Percentiles rank a stretch among this genome's conserved stretches.
Evolutionary conservation across 2,113 vertebrate genomes (phyloP).

Genomic region (Myrmecobius fasciatus): DNA sequence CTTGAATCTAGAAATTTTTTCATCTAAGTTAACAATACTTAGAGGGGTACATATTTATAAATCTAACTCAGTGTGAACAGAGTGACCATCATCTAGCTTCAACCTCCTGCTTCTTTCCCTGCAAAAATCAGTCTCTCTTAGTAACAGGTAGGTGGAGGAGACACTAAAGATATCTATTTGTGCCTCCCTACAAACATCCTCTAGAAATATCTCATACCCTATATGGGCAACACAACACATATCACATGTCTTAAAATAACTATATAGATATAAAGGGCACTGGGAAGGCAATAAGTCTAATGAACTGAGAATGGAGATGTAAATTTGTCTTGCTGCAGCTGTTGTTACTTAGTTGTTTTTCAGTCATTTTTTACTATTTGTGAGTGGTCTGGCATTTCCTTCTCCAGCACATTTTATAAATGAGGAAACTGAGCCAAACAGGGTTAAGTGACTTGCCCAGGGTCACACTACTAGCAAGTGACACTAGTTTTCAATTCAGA

Average conservation of each 20-base stretch:
- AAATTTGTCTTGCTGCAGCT: not conserved
- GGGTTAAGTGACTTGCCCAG: not conserved
- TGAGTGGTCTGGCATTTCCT: too few relatives aligned
- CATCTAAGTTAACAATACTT: too few relatives aligned
- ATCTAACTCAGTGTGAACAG: too few relatives aligned
- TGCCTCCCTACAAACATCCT: not conserved
- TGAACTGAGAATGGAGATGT: not conserved
- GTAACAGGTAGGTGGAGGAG: too few relatives aligned
- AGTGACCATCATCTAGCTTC: too few relatives aligned
- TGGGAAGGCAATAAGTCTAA: not conserved
- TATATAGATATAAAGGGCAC: not conserved
- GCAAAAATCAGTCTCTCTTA: too few relatives aligned
- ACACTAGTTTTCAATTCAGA: not conserved
- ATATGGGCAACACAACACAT: not conserved
- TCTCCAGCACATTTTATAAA: too few relatives aligned
- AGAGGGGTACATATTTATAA: too few relatives aligned
- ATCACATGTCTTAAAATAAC: not conserved
- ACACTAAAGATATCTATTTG: not conserved
- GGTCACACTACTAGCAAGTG: not conserved
- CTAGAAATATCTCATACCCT: not conserved
- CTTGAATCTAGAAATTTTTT: too few relatives aligned
- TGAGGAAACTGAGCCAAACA: not conserved
- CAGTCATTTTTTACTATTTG: too few relatives aligned
- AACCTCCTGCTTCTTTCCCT: too few relatives aligned
- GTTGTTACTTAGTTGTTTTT: too few relatives aligned